A percentile compares a stretch with the other conserved stretches of the same genome.
Conservation (phyloP, 2,113 vertebrate genomes). For the Platysternon megacephalum region DNA sequence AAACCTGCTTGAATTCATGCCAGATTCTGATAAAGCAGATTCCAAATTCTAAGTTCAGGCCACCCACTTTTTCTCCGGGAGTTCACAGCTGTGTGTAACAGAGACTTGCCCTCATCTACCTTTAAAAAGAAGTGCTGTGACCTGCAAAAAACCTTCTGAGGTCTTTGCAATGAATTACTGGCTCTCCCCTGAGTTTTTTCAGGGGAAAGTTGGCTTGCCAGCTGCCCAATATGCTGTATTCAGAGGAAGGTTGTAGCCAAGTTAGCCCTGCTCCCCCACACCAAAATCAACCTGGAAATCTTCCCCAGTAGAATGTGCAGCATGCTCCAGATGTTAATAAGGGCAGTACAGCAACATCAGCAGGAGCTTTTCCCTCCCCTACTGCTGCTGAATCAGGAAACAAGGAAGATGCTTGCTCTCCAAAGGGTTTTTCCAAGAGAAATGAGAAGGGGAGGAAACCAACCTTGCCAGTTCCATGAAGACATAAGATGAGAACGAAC, state of each 20-base stretch:
- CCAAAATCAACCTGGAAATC: neutral
- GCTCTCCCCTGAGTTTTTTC: neutral
- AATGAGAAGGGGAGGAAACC: neutral
- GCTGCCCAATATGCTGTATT: neutral
- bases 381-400: neutral
- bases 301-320: neutral
- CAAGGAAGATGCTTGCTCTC: neutral
- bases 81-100: rapidly evolving
- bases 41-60: neutral
- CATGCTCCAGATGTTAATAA: neutral
- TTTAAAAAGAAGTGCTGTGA: neutral
- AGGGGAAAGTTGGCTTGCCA: neutral
- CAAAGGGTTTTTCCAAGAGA: neutral
- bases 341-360: neutral
- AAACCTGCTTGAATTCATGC: neutral
- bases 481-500: too few relatives aligned
- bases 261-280: neutral
- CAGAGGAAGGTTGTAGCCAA: neutral
- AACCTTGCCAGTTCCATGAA: too few relatives aligned
- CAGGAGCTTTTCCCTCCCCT: neutral
- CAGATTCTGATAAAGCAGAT: rapidly evolving
- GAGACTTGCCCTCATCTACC: neutral
- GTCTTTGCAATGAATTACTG: neutral
- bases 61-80: neutral
- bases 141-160: neutral